Percentiles rank a stretch among this genome's conserved stretches.
phyloP scores from a whole-genome alignment of 2,113 vertebrate genomes.

The Gnathonemus longibarbis region DNA sequence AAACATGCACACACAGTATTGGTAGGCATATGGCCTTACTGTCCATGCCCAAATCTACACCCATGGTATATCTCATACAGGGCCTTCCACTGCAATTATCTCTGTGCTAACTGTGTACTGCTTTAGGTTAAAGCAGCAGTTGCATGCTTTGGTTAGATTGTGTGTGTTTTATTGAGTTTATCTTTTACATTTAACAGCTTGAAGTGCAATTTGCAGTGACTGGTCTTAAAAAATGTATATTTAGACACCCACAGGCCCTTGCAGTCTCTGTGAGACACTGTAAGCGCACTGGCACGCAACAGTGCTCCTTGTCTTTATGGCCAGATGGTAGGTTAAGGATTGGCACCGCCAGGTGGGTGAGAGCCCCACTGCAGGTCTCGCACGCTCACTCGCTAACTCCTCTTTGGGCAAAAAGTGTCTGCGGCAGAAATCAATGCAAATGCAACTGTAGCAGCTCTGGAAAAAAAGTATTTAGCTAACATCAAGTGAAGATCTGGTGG shows the following conservation, averaged over 20 bases:
- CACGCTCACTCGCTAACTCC: not conserved
- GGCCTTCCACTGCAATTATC: not conserved
- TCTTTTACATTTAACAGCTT: not conserved
- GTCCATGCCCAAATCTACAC: not conserved
- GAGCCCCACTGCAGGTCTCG: not conserved
- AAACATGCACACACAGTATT: not conserved
- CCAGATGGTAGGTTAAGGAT: not conserved
- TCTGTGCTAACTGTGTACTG: not conserved
- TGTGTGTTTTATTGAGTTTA: not conserved
- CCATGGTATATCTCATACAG: not conserved
- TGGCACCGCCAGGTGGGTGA: not conserved
- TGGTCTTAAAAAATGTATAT: no score
- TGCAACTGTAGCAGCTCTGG: not conserved
- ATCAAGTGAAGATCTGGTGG: not conserved
- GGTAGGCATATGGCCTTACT: not conserved
- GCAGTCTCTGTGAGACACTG: not conserved
- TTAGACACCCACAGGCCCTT: no score
- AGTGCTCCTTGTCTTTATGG: not conserved
- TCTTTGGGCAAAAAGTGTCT: not conserved
- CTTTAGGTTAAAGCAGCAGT: not conserved
- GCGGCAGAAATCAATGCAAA: not conserved
- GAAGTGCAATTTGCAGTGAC: not conserved
- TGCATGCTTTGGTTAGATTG: not conserved
- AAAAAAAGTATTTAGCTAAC: not conserved
- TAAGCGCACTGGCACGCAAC: not conserved